Base-by-base conservation (phyloP, 2,888 invertebrate genomes). In the Calephelis perditalis region DNA sequence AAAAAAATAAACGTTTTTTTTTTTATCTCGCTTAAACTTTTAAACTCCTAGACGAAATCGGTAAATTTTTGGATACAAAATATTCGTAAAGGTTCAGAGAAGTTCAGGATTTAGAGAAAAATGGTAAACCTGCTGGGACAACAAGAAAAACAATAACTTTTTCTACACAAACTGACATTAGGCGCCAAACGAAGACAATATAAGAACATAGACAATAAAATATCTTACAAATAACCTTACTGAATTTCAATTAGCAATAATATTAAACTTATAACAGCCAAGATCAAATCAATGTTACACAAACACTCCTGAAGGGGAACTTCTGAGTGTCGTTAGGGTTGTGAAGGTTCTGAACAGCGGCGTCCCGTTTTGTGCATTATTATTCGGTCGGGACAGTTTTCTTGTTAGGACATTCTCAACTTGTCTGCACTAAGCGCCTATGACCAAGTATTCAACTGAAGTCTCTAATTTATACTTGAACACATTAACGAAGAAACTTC, bases 381-480 rank as follows among this genome's bases (percentile, higher is more conserved):
- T 74, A 76, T 75, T 68, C 74, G 65, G 70, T 68, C 65, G 67
- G 69, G 70, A 73, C 73, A 77, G 76, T 79, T 79, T 72, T 77
- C 79, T 83, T 78, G 81, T 82, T 81, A 79, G 78, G 70, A 71
- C 71, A 62, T 66, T 62, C 67, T 68, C 67, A 65, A 70, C 70
- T 71, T 66, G 62, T 62, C 64, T 63, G 65, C 12, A 55, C 59
- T 40, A 72, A 72, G 73, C 72, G 73, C 73, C 75, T 75, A 78
- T 73, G 73, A 71, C 71, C 72, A 76, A 79, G 73, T 76, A 73
- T 76, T 71, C 74, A 67, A 77, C 78, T 79, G 80, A 81, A 73
- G 76, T 76, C 79, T 78, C 75, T 78, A 81, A 81, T 81, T 84
- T 44, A 43, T 26, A 57, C 40, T 43, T 40, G 37, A 12, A 56